phyloP scores from a whole-genome alignment of 2,888 invertebrate species.

The Digitonthophagus gazella region DNA sequence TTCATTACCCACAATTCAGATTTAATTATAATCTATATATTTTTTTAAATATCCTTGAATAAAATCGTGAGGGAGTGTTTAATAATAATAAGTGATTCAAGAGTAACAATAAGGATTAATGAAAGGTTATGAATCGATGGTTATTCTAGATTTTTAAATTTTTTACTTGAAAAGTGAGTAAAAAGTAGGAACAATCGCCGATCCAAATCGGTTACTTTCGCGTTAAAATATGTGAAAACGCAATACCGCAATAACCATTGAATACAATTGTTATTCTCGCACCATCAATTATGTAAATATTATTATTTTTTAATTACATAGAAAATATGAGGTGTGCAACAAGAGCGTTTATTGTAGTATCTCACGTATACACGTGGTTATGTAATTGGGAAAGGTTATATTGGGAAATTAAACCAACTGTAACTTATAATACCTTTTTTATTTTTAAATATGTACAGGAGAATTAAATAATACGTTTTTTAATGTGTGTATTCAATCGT shows the following conservation, averaged over 20 bases:
- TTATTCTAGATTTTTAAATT: background rate
- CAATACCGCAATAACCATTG: background rate
- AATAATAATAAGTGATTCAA: background rate
- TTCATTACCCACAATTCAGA: background rate
- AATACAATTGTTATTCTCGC: background rate
- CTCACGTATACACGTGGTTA: background rate
- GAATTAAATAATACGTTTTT: constrained; percentile 7
- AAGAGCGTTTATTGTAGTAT: background rate
- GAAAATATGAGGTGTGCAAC: background rate
- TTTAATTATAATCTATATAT: background rate
- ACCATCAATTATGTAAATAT: background rate
- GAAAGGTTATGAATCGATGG: background rate
- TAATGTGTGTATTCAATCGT: background rate
- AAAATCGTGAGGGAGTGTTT: background rate
- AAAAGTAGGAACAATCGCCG: background rate
- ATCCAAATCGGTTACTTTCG: background rate
- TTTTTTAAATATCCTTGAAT: background rate
- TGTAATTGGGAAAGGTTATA: background rate
- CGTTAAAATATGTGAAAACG: background rate
- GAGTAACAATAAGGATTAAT: background rate
- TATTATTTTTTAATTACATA: background rate
- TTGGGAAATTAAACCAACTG: background rate
- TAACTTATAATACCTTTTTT: constrained; percentile 8
- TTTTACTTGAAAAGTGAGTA: background rate
- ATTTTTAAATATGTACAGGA: constrained; percentile 12